Base-by-base conservation (phyloP, 2,113 vertebrate genomes). In the Synchiropus splendidus region DNA sequence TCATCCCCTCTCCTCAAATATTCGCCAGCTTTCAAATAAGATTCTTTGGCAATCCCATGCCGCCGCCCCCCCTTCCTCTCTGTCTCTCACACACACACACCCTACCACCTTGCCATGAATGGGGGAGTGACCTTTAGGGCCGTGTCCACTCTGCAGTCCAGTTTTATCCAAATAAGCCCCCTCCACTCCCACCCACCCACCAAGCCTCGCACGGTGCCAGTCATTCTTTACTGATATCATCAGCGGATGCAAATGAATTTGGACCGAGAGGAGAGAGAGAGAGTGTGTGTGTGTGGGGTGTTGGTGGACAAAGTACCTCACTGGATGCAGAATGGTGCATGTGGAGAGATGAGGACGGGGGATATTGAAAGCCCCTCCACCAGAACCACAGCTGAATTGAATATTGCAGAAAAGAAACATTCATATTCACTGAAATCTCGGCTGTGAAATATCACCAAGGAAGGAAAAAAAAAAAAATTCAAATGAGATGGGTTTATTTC, bases 201-300 rank as follows among this genome's bases (percentile, higher is more conserved):
- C 41, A 61, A 55, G 43, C 71, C 58, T 68, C 74, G 65, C 70
- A 74, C 43, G 64, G 71, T 75, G 76, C 79, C 74, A 75, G 79
- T 64, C 72, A 80, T 81, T 82, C 76, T 81, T 81, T 77, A 76
- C 68, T 81, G 77, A 85, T 83, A 85, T 83, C 77, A 84, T 81
- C 80, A 82, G 73, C 66, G 61, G 74, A 84, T 84, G 84, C 82
- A 83, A 84, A 85, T 83, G 67, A 75, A 80, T 75, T 75, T 74
- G 62, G 59, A 60, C 54, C 49, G 61, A 42, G 54, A 49, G 45
- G 59, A 58, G 39, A 50, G 13, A 30, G 48, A 47, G 46, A 37
- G 41, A 31, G 51, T 48, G 38, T 15, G 39, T 31, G 45, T 39
- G 43, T 15, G 51, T 48, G 39, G 10, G 43, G 67, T 68, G 57